Conservation (phyloP, 2,113 vertebrate genomes). For the Pygoscelis adeliae region DNA sequence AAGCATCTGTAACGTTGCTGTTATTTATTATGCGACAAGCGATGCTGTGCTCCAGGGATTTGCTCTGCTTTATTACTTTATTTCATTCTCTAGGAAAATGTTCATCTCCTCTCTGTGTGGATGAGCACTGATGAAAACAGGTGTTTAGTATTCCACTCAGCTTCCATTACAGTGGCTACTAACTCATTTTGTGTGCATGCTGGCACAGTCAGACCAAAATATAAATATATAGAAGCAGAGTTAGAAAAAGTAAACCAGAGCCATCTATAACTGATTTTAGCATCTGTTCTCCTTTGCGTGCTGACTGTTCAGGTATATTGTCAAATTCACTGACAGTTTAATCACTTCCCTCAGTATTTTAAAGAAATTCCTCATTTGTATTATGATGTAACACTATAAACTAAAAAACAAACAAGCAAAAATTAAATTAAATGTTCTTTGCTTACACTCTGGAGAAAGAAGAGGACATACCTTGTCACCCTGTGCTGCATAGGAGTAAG, state of each 20-base stretch:
- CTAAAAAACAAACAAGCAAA: neutral
- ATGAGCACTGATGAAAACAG: neutral
- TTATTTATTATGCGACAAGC: rapidly evolving
- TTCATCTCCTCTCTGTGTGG: neutral
- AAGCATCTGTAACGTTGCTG: rapidly evolving
- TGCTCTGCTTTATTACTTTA: neutral
- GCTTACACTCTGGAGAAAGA: neutral
- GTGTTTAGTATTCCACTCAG: neutral
- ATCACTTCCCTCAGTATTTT: neutral
- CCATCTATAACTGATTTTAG: neutral
- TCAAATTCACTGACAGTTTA: neutral
- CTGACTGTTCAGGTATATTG: neutral
- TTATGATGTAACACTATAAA: neutral
- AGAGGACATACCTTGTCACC: neutral
- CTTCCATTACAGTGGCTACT: neutral
- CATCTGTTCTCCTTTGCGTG: neutral
- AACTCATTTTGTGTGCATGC: neutral
- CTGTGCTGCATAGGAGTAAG: neutral
- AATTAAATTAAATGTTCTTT: neutral
- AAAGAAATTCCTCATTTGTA: neutral
- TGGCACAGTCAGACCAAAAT: neutral
- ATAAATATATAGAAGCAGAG: neutral
- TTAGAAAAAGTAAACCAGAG: neutral
- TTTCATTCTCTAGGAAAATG: neutral
- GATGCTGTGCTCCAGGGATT: neutral